These are phyloP conservation scores for Pachliopta kotzebuea DNA, from an alignment of 2,888 invertebrate species.

Conservation along the genomic window DNA sequence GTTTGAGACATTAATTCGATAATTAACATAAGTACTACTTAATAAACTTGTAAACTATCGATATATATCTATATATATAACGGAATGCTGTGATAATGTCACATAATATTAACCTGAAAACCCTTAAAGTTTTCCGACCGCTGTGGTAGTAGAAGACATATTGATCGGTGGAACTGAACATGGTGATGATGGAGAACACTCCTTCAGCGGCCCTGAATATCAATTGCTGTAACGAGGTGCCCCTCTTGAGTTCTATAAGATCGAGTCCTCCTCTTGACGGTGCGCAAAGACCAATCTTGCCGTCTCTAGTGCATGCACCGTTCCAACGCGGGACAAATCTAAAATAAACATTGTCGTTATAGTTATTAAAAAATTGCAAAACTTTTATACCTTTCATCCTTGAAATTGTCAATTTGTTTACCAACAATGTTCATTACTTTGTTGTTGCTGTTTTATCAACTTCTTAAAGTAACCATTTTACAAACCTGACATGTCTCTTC, in stretches of 20 bases:
- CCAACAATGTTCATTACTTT: no score
- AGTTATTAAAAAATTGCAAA: no score
- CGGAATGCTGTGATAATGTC: no score
- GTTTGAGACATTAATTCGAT: no score
- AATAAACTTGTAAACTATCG: no score
- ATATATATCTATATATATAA: no score
- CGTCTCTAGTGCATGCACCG: conserved; percentile 92
- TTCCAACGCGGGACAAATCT: conserved; percentile 94
- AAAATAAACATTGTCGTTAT: not conserved
- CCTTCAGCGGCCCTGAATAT: conserved; percentile 98
- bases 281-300: conserved; percentile 95
- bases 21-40: no score
- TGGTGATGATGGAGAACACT: conserved; percentile 96
- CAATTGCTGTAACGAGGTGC: conserved; percentile 92
- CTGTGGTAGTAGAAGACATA: conserved; percentile 99
- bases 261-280: conserved; percentile 96
- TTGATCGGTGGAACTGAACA: conserved; percentile 95
- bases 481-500: conserved; percentile 89
- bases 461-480: not conserved
- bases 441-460: no score
- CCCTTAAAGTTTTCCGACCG: conserved; percentile 94
- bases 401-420: no score
- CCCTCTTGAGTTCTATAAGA: conserved; percentile 93
- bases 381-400: no score
- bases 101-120: conserved; percentile 84